Evolutionary conservation across 2,113 vertebrate species (phyloP), one percentile per base, ranked within the genome.

Genomic region (Neogobius melanostomus): DNA sequence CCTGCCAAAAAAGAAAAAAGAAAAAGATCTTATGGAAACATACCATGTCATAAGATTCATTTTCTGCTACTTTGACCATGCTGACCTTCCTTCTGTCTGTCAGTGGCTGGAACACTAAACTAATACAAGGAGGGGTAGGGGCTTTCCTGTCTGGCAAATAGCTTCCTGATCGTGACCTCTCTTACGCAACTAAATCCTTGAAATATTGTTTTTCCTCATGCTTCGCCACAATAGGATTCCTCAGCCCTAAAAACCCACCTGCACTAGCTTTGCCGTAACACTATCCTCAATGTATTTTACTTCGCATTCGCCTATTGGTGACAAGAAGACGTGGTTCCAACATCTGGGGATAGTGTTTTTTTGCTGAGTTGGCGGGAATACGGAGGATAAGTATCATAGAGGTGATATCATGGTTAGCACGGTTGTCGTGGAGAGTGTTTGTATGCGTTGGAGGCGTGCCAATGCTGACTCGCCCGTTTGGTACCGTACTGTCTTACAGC

Each of bases 301-400:
- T 36, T 36, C 44, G n/a, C 44, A 44, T 10, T 44, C 59, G n/a
- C 14, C 48, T 46, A 60, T 71, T 77, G 76, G 64, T 83, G 82
- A 81, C 68, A 47, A 54, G 68, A 50, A 28, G 46, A 5, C 56
- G 76, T 51, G 5, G 14, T 15, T 54, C 8, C 73, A 62, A 80
- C 86, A 88, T 88, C 86, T 90, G 86, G 82, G 72, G 44, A 77
- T 88, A 9, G 10, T 66, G 21, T 85, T 80, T 54, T 85, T 80
- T 53, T 45, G 65, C 62, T 17, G 62, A 68, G 36, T 45, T 87
- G 81, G 79, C 76, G 54, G 82, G 12, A 21, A 66, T 73, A 73
- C 48, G 53, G 77, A 73, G 73, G 86, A 88, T 75, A 76, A 72
- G 87, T 82, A n/a, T 15, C 71, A 71, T 11, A 15, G 28, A 28